Percentiles rank a stretch among this genome's conserved stretches.
phyloP scores from a whole-genome alignment of 1,140 invertebrate species.

The Bombus impatiens region DNA sequence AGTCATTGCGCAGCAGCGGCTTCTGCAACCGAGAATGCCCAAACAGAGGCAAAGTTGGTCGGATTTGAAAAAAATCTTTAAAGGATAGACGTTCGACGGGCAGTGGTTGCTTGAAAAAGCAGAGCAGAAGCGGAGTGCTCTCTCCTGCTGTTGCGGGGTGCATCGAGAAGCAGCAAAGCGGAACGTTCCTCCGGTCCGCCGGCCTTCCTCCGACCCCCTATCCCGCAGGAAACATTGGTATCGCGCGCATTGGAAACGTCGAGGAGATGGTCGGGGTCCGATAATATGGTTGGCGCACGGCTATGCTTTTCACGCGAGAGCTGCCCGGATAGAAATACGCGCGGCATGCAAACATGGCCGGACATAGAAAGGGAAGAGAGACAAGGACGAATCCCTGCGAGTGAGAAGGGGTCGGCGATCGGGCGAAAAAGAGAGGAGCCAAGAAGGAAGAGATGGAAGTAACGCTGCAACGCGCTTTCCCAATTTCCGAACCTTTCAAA shows the following conservation, averaged over 20 bases:
- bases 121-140: too few species aligned
- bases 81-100: not conserved
- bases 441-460: not conserved
- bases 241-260: conserved; percentile 15
- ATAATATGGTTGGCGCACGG: conserved; percentile 11
- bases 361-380: not conserved
- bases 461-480: conserved; percentile 57
- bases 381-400: not conserved
- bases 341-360: conserved; percentile 2
- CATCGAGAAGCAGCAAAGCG: not conserved
- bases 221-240: conserved; percentile 30
- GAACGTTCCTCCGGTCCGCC: not conserved
- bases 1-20: not conserved
- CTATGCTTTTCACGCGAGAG: not conserved
- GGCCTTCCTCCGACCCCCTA: conserved; percentile 12
- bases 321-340: not conserved
- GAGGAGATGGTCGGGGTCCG: not conserved
- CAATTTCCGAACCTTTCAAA: conserved; percentile 70
- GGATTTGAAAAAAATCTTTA: not conserved
- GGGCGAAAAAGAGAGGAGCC: not conserved
- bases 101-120: not conserved
- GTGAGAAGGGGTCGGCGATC: not conserved
- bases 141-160: too few species aligned
- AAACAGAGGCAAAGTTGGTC: not conserved
- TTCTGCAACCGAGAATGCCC: not conserved